Conservation (phyloP, 2,113 vertebrate genomes). For the Cryptomyrus ogoouensis region DNA sequence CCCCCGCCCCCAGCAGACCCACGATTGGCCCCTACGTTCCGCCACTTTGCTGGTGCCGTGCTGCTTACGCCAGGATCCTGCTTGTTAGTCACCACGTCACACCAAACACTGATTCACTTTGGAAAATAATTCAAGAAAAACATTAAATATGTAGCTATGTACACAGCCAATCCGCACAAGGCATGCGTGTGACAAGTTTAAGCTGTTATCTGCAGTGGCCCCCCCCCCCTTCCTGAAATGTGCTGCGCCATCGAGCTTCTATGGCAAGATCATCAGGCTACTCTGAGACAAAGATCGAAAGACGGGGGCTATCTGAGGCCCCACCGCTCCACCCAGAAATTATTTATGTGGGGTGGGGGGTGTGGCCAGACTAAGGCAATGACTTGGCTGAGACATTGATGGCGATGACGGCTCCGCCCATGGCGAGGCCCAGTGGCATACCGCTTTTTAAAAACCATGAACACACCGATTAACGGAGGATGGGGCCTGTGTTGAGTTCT, state of each 20-base stretch:
- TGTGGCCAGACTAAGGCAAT: background rate
- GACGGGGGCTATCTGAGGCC: background rate
- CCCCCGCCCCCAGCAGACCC: background rate
- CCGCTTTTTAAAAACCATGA: background rate
- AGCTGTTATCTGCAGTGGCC: background rate
- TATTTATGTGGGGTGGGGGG: background rate
- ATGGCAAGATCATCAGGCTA: background rate
- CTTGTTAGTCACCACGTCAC: background rate
- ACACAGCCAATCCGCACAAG: conserved; percentile 14
- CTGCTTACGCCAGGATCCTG: background rate
- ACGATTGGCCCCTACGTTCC: background rate
- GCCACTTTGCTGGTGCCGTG: background rate
- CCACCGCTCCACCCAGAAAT: background rate
- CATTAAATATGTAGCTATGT: conserved; percentile 27
- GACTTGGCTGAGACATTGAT: background rate
- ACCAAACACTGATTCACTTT: background rate
- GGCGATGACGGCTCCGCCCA: background rate
- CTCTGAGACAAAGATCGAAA: background rate
- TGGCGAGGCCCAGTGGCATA: background rate
- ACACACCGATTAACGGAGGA: background rate
- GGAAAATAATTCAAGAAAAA: conserved; percentile 2
- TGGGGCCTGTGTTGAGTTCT: conserved; percentile 9
- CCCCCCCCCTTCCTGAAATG: background rate
- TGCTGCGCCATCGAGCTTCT: background rate
- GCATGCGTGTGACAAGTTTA: background rate